These are phyloP conservation scores for Egretta garzetta DNA, from an alignment of 2,113 vertebrate species.

Conservation along the genomic window DNA sequence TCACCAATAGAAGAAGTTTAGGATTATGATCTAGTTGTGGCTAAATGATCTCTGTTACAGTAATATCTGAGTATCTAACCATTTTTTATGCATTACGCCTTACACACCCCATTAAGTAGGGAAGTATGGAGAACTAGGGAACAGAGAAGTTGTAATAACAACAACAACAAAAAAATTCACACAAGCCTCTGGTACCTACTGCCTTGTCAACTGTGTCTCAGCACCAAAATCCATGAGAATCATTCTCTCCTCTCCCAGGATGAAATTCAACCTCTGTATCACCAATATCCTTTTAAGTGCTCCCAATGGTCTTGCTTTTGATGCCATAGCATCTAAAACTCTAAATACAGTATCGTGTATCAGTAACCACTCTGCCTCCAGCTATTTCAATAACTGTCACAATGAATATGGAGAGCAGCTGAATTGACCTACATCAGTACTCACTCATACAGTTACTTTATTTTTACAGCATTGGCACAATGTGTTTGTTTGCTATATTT, in stretches of 20 bases:
- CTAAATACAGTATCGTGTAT: not conserved
- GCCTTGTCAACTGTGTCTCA: not conserved
- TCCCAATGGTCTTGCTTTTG: slow-evolving; percentile 16
- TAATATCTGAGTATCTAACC: not conserved
- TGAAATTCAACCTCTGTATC: slow-evolving; percentile 6
- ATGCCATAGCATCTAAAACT: not conserved
- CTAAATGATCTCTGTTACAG: not conserved
- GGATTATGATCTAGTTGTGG: not conserved
- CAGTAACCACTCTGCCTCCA: not conserved
- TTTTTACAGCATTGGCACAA: not conserved
- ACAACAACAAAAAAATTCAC: not conserved
- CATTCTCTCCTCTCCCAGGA: not conserved
- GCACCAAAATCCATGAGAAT: not conserved
- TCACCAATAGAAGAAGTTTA: not conserved
- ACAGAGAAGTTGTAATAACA: not conserved
- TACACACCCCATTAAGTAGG: not conserved
- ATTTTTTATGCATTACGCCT: not conserved
- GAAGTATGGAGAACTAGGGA: not conserved
- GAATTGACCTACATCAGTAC: slow-evolving; percentile 22
- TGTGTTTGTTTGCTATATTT: not conserved
- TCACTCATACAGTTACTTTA: not conserved
- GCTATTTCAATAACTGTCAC: slow-evolving; percentile 50
- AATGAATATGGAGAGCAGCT: slow-evolving; percentile 6
- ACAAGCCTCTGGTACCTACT: not conserved
- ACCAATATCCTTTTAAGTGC: not conserved